Evolutionary conservation across 1,140 invertebrate species (phyloP).

Genomic region (Ceratosolen solmsi): DNA sequence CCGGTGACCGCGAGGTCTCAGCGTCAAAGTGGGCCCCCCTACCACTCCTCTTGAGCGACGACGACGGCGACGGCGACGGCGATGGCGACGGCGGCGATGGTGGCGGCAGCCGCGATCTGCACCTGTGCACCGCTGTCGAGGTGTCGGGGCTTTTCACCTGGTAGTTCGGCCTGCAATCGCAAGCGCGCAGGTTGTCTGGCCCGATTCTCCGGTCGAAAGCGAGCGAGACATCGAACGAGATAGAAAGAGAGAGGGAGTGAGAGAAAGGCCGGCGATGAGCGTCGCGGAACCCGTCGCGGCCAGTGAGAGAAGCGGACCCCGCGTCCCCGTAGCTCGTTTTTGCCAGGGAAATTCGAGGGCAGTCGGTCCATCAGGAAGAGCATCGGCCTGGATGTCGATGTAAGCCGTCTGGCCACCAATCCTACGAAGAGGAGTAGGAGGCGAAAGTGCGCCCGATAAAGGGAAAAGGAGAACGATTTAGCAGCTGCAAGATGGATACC

Average conservation of each 20-base stretch:
- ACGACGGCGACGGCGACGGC: constrained; percentile 42
- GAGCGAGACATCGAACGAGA: not conserved
- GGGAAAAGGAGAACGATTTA: constrained; percentile 33
- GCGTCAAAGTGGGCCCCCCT: constrained; percentile 65
- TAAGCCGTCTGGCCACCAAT: not conserved
- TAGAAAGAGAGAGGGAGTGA: not conserved
- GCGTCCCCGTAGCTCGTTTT: not conserved
- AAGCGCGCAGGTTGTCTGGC: constrained; percentile 56
- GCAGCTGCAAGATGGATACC: constrained; percentile 65
- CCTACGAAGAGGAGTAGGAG: constrained; percentile 27
- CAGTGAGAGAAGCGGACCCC: not conserved
- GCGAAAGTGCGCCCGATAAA: constrained; percentile 37
- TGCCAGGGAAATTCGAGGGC: constrained; percentile 47
- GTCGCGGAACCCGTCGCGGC: not conserved
- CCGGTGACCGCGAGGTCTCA: not conserved
- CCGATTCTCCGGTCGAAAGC: constrained; percentile 8
- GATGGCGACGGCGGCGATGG: constrained; percentile 34
- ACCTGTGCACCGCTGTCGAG: constrained; percentile 68
- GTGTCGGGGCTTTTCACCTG: constrained; percentile 71
- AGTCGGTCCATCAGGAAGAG: not conserved
- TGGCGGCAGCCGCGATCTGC: constrained; percentile 55
- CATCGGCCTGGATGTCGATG: constrained; percentile 19
- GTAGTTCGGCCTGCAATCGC: constrained; percentile 66
- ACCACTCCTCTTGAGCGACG: constrained; percentile 46
- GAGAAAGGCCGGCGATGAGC: constrained; percentile 2